Conservation (phyloP, 1,140 invertebrate species). For the Tetragonula clypearis region DNA sequence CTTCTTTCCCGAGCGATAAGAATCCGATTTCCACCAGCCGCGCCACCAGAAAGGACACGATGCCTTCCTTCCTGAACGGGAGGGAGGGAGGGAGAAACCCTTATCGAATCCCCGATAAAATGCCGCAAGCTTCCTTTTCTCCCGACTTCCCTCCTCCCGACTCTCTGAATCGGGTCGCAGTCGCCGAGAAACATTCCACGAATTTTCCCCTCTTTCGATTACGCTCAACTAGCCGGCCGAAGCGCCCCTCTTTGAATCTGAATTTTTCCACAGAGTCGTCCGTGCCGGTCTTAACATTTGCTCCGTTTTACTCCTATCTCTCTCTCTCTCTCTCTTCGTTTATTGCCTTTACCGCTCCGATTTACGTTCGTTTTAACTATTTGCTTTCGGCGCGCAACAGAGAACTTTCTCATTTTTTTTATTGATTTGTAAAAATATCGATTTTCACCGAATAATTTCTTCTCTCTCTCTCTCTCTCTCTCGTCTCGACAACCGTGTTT, state of each 20-base stretch:
- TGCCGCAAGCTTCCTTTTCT: slow-evolving; percentile 48
- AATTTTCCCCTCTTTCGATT: slow-evolving; percentile 39
- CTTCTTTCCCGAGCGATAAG: slow-evolving; percentile 54
- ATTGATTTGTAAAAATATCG: no score
- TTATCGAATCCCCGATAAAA: slow-evolving; percentile 64
- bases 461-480: no score
- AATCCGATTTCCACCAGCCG: slow-evolving; percentile 63
- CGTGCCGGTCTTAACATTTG: not conserved
- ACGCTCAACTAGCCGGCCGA: not conserved
- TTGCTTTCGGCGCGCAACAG: no score
- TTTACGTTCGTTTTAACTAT: not conserved
- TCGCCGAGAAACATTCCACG: slow-evolving; percentile 31
- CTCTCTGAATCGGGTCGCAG: slow-evolving; percentile 54
- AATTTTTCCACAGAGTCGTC: slow-evolving; percentile 4
- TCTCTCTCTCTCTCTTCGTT: not conserved
- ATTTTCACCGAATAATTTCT: no score
- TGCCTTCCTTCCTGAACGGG: slow-evolving; percentile 32
- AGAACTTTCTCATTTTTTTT: no score
- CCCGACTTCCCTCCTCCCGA: slow-evolving; percentile 3
- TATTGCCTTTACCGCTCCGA: not conserved
- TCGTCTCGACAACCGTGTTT: no score
- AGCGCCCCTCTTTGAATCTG: not conserved
- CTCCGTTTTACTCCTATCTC: not conserved
- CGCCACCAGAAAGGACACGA: slow-evolving; percentile 48
- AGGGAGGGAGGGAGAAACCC: slow-evolving; percentile 20